These are phyloP conservation scores for Nemapogon koenigi DNA, from an alignment of 2,888 invertebrate genomes.

Conservation along the genomic window DNA sequence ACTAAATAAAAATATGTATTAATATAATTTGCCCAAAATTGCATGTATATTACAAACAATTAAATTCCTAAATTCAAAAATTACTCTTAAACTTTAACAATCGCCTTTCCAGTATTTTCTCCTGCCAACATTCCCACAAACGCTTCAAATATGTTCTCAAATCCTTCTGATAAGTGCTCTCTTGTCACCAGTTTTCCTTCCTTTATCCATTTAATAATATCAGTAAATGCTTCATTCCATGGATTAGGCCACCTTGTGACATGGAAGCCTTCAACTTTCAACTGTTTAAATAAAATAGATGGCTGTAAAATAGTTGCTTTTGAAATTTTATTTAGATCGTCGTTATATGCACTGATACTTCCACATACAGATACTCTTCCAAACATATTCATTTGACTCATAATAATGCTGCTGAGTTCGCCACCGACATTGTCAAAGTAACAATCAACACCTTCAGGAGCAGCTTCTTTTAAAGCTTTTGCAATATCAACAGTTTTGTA, in stretches of 20 bases:
- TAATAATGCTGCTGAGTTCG: constrained; percentile 63
- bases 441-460: constrained; percentile 72
- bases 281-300: constrained; percentile 57
- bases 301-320: constrained; percentile 57
- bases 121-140: constrained; percentile 69
- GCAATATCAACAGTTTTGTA: constrained; percentile 69
- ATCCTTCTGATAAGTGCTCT: constrained; percentile 73
- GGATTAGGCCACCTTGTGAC: constrained; percentile 55
- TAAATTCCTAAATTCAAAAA: no score
- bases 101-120: constrained; percentile 71
- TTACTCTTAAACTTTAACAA: constrained; percentile 68
- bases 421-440: constrained; percentile 82
- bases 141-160: constrained; percentile 72
- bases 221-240: constrained; percentile 63
- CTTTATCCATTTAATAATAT: constrained; percentile 66
- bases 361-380: constrained; percentile 46
- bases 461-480: no score
- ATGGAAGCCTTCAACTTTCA: constrained; percentile 69
- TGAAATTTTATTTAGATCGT: constrained; percentile 24
- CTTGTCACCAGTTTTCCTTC: constrained; percentile 69
- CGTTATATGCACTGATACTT: constrained; percentile 39
- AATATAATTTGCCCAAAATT: no score
- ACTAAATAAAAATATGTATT: no score
- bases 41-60: no score
- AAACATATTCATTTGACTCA: constrained; percentile 64